Conservation (phyloP, 2,797 vertebrate genomes). For the Ispidina picta region DNA sequence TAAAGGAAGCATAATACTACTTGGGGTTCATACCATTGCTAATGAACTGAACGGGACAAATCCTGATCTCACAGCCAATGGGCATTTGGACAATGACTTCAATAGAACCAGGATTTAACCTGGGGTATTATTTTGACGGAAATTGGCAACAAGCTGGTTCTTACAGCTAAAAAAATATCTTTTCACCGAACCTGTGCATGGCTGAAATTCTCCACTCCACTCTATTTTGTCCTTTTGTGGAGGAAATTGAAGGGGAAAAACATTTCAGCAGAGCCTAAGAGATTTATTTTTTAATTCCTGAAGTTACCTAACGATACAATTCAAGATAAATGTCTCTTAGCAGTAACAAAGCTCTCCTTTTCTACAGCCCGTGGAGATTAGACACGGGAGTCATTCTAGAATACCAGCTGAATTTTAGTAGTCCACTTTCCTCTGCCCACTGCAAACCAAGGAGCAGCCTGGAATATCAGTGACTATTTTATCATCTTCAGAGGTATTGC, state of each 20-base stretch:
- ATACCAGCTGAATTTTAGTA: constrained; percentile 6
- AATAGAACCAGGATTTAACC: constrained; percentile 59
- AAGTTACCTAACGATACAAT: background rate
- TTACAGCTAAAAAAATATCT: constrained; percentile 33
- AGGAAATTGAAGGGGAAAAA: background rate
- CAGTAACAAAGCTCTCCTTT: background rate
- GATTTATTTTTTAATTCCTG: constrained; percentile 19
- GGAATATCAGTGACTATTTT: background rate
- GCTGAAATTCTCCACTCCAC: constrained; percentile 9
- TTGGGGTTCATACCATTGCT: constrained; percentile 63
- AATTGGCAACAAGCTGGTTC: constrained; percentile 71
- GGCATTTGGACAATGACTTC: constrained; percentile 49
- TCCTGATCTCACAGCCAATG: constrained; percentile 42
- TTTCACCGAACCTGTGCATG: background rate
- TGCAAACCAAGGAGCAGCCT: background rate
- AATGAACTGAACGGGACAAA: constrained; percentile 62
- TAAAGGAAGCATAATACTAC: constrained; percentile 47
- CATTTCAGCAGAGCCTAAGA: background rate
- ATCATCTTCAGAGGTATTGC: background rate
- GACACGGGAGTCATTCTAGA: background rate
- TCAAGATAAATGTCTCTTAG: constrained; percentile 2
- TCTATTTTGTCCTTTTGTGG: background rate
- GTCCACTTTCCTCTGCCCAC: background rate
- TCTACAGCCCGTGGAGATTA: background rate
- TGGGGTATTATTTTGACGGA: constrained; percentile 73